phyloP scores from a whole-genome alignment of 2,113 vertebrate genomes.

The Prunella fulvescens region DNA sequence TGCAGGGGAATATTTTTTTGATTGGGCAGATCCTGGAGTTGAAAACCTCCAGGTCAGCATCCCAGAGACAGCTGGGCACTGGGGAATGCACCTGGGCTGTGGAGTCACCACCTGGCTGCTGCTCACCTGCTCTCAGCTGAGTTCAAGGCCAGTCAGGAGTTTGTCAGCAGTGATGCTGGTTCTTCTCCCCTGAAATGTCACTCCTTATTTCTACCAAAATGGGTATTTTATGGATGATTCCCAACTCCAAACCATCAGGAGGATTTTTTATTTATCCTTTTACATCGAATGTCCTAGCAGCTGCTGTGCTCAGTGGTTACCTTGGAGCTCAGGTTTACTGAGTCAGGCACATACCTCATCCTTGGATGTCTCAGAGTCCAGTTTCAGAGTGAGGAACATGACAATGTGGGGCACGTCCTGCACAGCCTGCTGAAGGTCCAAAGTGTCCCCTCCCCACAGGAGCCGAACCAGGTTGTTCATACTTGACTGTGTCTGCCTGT shows the following conservation, averaged over 20 bases:
- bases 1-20: neutral
- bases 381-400: conserved; percentile 89
- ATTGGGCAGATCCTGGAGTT: neutral
- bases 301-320: neutral
- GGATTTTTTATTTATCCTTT: neutral
- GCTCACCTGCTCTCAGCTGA: neutral
- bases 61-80: neutral
- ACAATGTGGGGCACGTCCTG: conserved; percentile 80
- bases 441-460: conserved; percentile 82
- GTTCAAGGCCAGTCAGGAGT: neutral
- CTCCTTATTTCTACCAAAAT: neutral
- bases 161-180: neutral
- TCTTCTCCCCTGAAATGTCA: neutral
- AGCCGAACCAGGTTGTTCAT: conserved; percentile 84
- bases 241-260: neutral
- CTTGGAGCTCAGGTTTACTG: neutral
- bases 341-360: conserved; percentile 85
- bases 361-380: conserved; percentile 80
- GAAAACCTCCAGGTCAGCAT: neutral
- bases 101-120: neutral
- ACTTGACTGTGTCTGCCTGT: conserved; percentile 52
- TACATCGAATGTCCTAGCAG: neutral
- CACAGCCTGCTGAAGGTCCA: conserved; percentile 73
- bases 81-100: neutral
- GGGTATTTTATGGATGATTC: neutral